Conservation (phyloP, 1,140 invertebrate genomes). For the Muscidifurax raptorellus region DNA sequence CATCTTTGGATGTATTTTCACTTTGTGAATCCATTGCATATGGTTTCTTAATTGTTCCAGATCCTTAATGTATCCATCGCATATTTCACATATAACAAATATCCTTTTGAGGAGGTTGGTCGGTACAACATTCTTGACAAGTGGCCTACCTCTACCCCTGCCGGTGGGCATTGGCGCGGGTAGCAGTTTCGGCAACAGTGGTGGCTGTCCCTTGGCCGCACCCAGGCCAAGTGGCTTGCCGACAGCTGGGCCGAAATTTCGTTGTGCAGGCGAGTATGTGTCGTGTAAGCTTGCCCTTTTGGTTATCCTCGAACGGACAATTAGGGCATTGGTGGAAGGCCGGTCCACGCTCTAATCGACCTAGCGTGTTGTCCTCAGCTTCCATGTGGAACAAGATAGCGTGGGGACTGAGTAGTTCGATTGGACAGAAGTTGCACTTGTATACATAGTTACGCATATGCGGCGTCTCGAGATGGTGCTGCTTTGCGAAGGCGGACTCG, state of each 20-base stretch:
- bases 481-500: conserved; percentile 90
- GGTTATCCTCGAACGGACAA: conserved; percentile 96
- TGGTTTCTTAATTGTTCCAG: conserved; percentile 93
- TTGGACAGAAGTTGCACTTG: conserved; percentile 91
- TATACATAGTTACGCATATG: conserved; percentile 92
- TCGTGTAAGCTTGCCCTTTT: conserved; percentile 92
- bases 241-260: conserved; percentile 84
- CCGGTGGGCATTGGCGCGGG: conserved; percentile 68
- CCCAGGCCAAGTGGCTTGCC: conserved; percentile 68
- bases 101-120: too few relatives aligned
- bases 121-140: too few relatives aligned
- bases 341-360: conserved; percentile 88
- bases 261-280: conserved; percentile 93
- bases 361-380: conserved; percentile 88
- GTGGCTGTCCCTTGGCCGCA: conserved; percentile 72
- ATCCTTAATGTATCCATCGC: conserved; percentile 96
- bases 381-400: conserved; percentile 96
- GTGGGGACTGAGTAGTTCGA: conserved; percentile 88
- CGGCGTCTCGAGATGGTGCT: conserved; percentile 93
- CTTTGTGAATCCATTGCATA: conserved; percentile 98
- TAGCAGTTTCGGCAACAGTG: conserved; percentile 76
- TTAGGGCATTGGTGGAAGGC: conserved; percentile 94
- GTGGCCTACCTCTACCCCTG: conserved; percentile 70
- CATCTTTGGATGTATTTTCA: conserved; percentile 97
- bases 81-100: conserved; percentile 96